Conservation (phyloP, 2,797 vertebrate genomes). For the Numenius phaeopus region DNA sequence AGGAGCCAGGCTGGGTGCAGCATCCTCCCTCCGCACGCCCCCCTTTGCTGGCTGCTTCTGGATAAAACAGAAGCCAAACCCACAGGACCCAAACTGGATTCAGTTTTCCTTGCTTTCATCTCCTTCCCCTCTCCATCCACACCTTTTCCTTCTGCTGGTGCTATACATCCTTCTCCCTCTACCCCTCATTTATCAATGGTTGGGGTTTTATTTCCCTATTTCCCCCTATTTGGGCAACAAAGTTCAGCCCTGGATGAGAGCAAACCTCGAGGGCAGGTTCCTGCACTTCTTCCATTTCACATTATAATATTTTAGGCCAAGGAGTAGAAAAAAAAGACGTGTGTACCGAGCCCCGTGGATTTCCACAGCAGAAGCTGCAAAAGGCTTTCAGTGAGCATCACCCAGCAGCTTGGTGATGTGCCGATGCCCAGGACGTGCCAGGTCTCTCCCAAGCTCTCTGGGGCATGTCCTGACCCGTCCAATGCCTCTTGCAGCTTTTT, state of each 20-base stretch:
- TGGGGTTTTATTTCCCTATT: accelerated
- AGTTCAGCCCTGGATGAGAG: neutral
- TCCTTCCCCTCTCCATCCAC: neutral
- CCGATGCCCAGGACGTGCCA: accelerated
- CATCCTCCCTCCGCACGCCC: neutral
- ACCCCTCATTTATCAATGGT: neutral
- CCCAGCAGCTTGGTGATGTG: accelerated
- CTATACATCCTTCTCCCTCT: neutral
- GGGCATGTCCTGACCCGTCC: accelerated
- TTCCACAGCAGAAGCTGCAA: neutral
- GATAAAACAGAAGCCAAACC: neutral
- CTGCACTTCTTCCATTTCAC: neutral
- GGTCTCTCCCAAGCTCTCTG: neutral
- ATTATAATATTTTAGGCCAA: neutral
- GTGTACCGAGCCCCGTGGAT: accelerated
- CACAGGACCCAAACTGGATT: accelerated
- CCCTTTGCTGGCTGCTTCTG: accelerated
- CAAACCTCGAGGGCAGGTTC: neutral
- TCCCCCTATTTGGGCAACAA: neutral
- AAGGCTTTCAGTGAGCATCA: neutral
- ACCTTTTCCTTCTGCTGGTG: neutral
- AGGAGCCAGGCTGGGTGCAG: neutral
- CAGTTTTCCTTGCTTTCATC: neutral
- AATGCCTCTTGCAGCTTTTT: neutral
- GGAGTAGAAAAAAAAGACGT: accelerated